Conservation (phyloP, 2,888 invertebrate genomes). For the Drosophila vallismaia region DNA sequence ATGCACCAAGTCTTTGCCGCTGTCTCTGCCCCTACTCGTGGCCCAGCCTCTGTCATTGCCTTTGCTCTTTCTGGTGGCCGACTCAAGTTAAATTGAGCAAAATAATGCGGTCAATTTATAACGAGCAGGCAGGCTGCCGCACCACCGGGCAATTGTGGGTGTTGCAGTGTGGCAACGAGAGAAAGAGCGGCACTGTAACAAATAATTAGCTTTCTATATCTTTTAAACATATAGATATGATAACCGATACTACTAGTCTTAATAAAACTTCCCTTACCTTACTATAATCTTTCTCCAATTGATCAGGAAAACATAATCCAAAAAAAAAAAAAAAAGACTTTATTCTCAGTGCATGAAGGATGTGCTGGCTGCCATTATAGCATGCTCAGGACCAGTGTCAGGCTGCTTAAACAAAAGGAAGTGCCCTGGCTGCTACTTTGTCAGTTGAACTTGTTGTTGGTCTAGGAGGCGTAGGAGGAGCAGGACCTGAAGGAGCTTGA, state of each 20-base stretch:
- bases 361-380: conserved; percentile 65
- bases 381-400: conserved; percentile 65
- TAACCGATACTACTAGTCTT: background rate
- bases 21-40: background rate
- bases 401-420: conserved; percentile 80
- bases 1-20: conserved; percentile 3
- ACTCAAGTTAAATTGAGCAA: conserved; percentile 76
- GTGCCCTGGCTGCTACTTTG: conserved; percentile 76
- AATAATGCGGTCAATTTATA: conserved; percentile 81
- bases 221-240: background rate
- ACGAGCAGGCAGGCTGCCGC: conserved; percentile 43
- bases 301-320: too few relatives aligned
- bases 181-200: conserved; percentile 3
- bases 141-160: conserved; percentile 31
- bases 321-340: background rate
- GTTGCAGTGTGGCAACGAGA: conserved; percentile 18
- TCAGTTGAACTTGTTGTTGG: conserved; percentile 71
- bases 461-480: conserved; percentile 6
- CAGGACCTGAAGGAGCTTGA: background rate
- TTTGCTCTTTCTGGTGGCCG: conserved; percentile 32
- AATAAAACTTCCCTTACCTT: too few relatives aligned
- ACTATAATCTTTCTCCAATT: too few relatives aligned
- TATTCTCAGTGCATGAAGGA: conserved; percentile 26
- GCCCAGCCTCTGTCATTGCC: background rate
- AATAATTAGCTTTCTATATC: background rate